These are phyloP conservation scores for Calameuta filiformis DNA, from an alignment of 2,888 invertebrate genomes.

Conservation along the genomic window DNA sequence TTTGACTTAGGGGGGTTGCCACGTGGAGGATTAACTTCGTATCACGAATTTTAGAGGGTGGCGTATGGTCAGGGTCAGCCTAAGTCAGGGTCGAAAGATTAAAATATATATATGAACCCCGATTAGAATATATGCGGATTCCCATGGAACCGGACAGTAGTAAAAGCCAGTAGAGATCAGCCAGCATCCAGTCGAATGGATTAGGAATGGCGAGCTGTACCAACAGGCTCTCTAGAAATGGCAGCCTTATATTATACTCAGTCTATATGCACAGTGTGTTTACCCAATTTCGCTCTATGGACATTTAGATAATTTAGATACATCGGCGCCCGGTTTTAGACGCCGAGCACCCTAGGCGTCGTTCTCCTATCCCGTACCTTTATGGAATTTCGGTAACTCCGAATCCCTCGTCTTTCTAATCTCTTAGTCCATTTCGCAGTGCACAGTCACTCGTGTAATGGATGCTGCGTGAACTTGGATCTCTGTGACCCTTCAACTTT, in stretches of 20 bases:
- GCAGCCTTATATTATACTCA: constrained; percentile 20
- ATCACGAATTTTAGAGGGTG: neutral
- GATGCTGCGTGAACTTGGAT: neutral
- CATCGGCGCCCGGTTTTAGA: constrained; percentile 20
- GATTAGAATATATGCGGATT: neutral
- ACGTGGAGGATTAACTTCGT: neutral
- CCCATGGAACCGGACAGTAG: neutral
- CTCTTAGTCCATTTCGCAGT: neutral
- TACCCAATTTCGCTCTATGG: constrained; percentile 23
- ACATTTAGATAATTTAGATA: constrained; percentile 21
- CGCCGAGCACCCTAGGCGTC: constrained; percentile 4
- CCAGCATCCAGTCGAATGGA: neutral
- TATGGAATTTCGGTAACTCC: constrained; percentile 15
- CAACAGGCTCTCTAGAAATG: constrained; percentile 5
- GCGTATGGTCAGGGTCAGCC: neutral
- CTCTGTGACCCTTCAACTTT: neutral
- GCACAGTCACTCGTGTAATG: neutral
- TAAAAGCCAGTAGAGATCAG: neutral
- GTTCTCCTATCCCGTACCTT: neutral
- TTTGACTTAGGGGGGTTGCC: neutral
- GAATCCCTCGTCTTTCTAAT: constrained; percentile 27
- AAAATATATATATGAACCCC: no score
- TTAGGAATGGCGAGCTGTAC: neutral
- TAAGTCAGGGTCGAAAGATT: neutral
- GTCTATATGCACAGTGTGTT: constrained; percentile 24